A percentile compares a stretch with the other conserved stretches of the same genome.
These are phyloP conservation scores for Elephas maximus DNA, from an alignment of 2,113 vertebrate genomes.

Conservation along the genomic window DNA sequence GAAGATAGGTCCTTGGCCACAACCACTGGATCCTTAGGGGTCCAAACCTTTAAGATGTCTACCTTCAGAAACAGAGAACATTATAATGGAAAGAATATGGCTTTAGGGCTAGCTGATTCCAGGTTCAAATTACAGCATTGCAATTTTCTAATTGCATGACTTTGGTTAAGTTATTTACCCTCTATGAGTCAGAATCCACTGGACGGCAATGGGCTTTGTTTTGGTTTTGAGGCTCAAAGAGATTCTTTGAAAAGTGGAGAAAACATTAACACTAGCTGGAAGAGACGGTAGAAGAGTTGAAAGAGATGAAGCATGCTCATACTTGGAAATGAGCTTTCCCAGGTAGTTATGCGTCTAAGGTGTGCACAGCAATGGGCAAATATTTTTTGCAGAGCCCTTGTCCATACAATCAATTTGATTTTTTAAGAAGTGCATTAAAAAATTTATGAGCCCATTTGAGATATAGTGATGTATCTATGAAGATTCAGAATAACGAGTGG, in stretches of 20 bases:
- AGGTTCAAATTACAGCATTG: background rate
- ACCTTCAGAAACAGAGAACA: background rate
- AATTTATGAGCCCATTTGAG: background rate
- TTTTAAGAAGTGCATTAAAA: background rate
- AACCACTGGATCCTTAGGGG: fast-evolving
- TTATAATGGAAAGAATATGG: background rate
- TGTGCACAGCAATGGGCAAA: background rate
- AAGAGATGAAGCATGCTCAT: background rate
- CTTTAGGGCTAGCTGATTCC: background rate
- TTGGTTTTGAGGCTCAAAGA: too few relatives aligned
- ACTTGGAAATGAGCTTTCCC: background rate
- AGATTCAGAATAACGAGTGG: background rate
- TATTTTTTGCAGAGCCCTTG: background rate
- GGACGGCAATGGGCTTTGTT: too few relatives aligned
- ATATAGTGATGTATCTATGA: background rate
- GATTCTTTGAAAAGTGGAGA: background rate
- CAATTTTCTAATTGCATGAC: background rate
- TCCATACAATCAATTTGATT: background rate
- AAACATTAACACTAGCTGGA: background rate
- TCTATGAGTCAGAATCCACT: background rate
- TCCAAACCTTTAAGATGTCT: background rate
- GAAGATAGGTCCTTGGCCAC: background rate
- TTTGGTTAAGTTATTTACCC: background rate
- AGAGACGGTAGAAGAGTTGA: background rate
- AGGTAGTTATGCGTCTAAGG: background rate